Base-by-base conservation (phyloP, 1,140 invertebrate species). In the Adelges cooleyi region DNA sequence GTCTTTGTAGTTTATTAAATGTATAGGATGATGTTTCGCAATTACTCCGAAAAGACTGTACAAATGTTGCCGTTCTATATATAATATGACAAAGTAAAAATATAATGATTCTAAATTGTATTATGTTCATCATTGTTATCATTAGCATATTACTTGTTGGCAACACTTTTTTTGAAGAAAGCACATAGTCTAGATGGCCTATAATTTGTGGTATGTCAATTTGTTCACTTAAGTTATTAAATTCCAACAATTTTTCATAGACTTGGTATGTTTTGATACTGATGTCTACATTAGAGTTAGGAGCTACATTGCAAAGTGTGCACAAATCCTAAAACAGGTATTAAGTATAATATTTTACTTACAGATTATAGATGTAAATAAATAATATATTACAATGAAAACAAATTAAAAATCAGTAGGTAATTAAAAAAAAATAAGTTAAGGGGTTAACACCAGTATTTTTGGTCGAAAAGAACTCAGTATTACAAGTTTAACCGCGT, bases 1-100 rank as follows among this genome's bases (percentile, higher is more conserved):
- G 33, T 52, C 50, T 52, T 52, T 27, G 20, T 52, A 52, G 33
- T 29, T 33, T 18, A 4, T 29, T 29, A 52, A 33, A 17, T 33
- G 33, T 27, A 52, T 52, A 29, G 50, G 50, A 52, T 52, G 50
- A 52, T 52, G 9, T 29, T 52, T 23, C 27, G 50, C 25, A 52
- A 52, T 52, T 52, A 52, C 25, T 17, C 25, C 50, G 33, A 52
- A 52, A 29, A 52, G 25, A 29, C 20, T 52, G 20, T 52, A 52
- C 33, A 52, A 18, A 52, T 52, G 25, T 13, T 52, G 25, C 8
- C 50, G 25, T 1, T n/a, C 50, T 52, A 52, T 29, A 52, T 25
- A 50, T 50, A 1, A 29, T 27, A 1, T 27, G 1, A n/a, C n/a
- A n/a, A n/a, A n/a, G n/a, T n/a, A 27, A 48, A 13, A 51, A 10